Evolutionary conservation across 1,140 invertebrate genomes (phyloP).

Genomic region (Gonioctena quinquepunctata): DNA sequence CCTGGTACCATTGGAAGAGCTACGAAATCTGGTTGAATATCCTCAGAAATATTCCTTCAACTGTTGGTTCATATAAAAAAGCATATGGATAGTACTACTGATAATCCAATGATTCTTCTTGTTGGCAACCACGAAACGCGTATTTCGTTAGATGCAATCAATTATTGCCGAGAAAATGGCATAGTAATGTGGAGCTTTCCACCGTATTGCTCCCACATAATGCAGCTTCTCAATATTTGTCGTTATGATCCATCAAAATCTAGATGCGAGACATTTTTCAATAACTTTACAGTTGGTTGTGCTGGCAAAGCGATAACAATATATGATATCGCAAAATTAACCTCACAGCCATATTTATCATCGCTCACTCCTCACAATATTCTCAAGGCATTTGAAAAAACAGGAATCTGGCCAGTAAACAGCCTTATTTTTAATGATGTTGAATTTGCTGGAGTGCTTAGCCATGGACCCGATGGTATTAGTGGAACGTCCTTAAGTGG

Average conservation of each 20-base stretch:
- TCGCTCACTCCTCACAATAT: constrained; percentile 32
- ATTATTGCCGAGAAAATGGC: constrained; percentile 34
- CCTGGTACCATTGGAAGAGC: not conserved
- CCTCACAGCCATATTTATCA: too few species aligned
- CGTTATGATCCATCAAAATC: too few species aligned
- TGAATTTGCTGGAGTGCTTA: not conserved
- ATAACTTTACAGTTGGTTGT: too few species aligned
- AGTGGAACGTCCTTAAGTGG: too few species aligned
- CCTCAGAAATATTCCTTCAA: not conserved
- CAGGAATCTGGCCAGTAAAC: constrained; percentile 33
- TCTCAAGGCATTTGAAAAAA: not conserved
- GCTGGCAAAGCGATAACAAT: too few species aligned
- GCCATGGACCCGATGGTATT: not conserved
- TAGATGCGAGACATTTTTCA: too few species aligned
- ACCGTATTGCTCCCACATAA: too few species aligned
- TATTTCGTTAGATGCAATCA: constrained; percentile 52
- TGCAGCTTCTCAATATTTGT: too few species aligned
- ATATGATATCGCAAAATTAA: too few species aligned
- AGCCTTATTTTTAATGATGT: not conserved
- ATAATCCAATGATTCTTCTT: constrained; percentile 30
- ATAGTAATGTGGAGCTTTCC: not conserved
- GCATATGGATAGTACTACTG: not conserved
- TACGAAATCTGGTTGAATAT: constrained; percentile 3
- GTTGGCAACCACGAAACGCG: constrained; percentile 45
- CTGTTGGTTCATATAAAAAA: not conserved